Percentiles rank a stretch among this genome's conserved stretches.
These are phyloP conservation scores for Mungos mungo DNA, from an alignment of 2,113 vertebrate genomes.

Conservation along the genomic window DNA sequence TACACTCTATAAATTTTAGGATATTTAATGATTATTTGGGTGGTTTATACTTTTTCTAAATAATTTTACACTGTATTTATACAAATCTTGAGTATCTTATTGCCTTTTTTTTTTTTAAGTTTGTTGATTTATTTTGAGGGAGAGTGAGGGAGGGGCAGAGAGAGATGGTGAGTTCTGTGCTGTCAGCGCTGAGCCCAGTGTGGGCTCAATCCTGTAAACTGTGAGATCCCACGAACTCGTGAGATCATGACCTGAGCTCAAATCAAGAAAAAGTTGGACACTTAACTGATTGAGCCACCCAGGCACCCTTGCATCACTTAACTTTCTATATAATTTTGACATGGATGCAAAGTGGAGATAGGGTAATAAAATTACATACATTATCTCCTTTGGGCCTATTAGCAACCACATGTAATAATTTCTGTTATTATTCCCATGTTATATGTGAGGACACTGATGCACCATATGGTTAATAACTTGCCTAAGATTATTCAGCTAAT, in stretches of 20 bases:
- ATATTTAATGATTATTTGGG: not conserved
- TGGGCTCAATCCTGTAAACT: too few relatives aligned
- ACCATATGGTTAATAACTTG: not conserved
- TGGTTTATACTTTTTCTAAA: not conserved
- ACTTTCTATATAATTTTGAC: not conserved
- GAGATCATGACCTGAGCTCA: too few relatives aligned
- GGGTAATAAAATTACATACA: not conserved
- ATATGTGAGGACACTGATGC: not conserved
- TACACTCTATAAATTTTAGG: not conserved
- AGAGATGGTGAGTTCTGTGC: too few relatives aligned
- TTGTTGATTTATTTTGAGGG: too few relatives aligned
- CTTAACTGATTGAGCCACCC: too few relatives aligned
- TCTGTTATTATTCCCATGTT: not conserved
- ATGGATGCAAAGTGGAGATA: not conserved
- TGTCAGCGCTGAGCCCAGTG: too few relatives aligned
- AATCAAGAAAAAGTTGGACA: too few relatives aligned
- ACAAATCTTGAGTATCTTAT: not conserved
- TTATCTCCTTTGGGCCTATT: not conserved
- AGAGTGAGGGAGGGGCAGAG: too few relatives aligned
- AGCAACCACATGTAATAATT: not conserved
- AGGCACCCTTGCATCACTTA: not conserved
- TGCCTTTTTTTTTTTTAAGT: too few relatives aligned
- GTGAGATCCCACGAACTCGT: too few relatives aligned
- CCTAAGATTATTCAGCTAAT: not conserved
- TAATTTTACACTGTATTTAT: not conserved